phyloP scores from a whole-genome alignment of 2,888 invertebrate genomes.

The Leptinotarsa peninsularis region DNA sequence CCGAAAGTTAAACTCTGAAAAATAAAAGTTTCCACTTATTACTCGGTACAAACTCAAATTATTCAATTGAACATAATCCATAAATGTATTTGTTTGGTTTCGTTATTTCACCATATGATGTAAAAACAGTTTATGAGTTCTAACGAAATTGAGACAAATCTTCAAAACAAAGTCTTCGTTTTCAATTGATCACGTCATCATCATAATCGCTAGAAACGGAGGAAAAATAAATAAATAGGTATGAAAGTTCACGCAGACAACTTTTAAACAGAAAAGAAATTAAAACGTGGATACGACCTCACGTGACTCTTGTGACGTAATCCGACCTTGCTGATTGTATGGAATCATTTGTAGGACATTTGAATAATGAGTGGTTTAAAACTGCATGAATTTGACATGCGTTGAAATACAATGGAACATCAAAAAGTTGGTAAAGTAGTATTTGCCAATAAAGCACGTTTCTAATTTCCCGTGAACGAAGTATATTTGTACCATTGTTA shows the following conservation, averaged over 20 bases:
- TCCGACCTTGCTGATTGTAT: slow-evolving; percentile 57
- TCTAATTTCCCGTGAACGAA: not conserved
- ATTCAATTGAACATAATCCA: no score
- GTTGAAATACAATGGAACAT: slow-evolving; percentile 2
- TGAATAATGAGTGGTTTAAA: slow-evolving; percentile 45
- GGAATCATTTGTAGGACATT: slow-evolving; percentile 54
- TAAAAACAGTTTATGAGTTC: no score
- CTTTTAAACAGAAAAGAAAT: not conserved
- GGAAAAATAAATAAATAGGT: not conserved
- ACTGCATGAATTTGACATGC: slow-evolving; percentile 20
- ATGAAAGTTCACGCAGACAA: not conserved
- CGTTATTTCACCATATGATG: no score
- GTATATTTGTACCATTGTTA: not conserved
- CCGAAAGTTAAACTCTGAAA: no score
- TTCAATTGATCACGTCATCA: no score
- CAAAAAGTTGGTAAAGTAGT: not conserved
- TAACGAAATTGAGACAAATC: no score
- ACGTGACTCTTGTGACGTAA: slow-evolving; percentile 53
- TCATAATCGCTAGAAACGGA: no score
- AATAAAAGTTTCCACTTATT: no score
- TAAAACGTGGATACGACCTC: slow-evolving; percentile 26
- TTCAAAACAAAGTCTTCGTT: no score
- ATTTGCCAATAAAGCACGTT: not conserved
- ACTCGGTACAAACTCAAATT: no score
- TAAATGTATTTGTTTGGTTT: no score